Evolutionary conservation across 1,140 invertebrate genomes (phyloP), one percentile per base, ranked within the genome.

Genomic region (Euwallacea similis): DNA sequence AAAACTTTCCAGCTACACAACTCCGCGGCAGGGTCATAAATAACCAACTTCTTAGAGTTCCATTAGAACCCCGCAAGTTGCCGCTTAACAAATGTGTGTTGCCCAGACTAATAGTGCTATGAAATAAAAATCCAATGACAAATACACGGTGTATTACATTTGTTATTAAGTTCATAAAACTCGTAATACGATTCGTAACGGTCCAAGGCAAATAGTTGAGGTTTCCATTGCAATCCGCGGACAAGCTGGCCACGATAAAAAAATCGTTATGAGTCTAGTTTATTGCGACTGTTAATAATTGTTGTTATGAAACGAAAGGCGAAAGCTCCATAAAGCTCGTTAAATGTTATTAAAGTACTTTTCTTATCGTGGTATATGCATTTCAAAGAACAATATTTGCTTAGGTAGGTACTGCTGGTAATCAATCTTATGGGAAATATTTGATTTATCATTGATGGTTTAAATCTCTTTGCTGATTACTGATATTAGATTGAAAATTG

Each of bases 71-170:
- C 46, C 21, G 21, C 21, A 33, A 33, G 21, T 33, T 50, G 2
- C 46, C 13, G 46, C 6, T 50, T 50, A 50, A 50, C 46, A 50
- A 50, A 50, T 50, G 46, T 50, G 13, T 13, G 9, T 50, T 13
- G 46, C 9, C 9, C 46, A 33, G 46, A 50, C 46, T 50, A 50
- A 50, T 50, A 50, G 46, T 11, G 2, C 13, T 7, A 50, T 50
- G 46, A 50, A 50, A 50, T 50, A 50, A 50, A 50, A 50, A 13
- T 50, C 46, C 46, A 11, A 50, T 50, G 21, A 50, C 46, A 50
- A 50, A 13, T 13, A 50, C 9, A 50, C 21, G 21, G 21, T 33
- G 21, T 33, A 33, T 33, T 50, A 50, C 46, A 50, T 50, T 50
- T 50, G 46, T 50, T 50, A 50, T 50, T 50, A 50, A 50, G 46